Evolutionary conservation across 2,113 vertebrate genomes (phyloP).

Genomic region (Laterallus jamaicensis): DNA sequence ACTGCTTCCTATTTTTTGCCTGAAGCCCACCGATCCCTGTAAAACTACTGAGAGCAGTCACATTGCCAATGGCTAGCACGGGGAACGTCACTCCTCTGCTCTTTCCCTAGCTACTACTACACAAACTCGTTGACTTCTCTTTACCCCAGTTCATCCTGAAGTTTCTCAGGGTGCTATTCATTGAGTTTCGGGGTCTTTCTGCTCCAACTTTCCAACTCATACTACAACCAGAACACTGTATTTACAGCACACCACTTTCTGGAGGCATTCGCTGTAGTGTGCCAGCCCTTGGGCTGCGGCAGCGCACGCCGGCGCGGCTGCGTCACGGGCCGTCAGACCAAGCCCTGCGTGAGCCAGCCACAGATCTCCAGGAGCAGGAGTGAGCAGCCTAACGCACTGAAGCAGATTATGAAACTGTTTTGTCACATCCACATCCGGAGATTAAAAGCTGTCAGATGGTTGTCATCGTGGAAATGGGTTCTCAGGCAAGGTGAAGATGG

Average conservation of each 20-base stretch:
- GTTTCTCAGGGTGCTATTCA: not conserved
- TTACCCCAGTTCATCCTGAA: not conserved
- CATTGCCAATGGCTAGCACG: accelerated
- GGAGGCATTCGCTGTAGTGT: not conserved
- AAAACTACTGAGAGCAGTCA: accelerated
- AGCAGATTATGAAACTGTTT: not conserved
- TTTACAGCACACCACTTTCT: not conserved
- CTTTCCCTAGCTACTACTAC: too few relatives aligned
- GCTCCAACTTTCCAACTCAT: not conserved
- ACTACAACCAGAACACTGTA: not conserved
- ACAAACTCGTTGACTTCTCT: not conserved
- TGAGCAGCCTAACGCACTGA: not conserved
- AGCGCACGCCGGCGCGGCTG: not conserved
- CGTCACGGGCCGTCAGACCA: not conserved
- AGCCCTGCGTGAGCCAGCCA: not conserved
- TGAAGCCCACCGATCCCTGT: not conserved
- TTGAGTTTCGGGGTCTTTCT: not conserved
- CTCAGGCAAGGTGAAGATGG: not conserved
- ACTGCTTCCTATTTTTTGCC: accelerated
- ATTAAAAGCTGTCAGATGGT: conserved; percentile 52
- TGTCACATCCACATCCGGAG: conserved; percentile 31
- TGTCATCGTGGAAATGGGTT: conserved; percentile 23
- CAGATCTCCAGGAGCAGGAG: not conserved
- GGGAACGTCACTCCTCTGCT: not conserved
- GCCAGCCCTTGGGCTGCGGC: not conserved